Base-by-base conservation (phyloP, 2,888 invertebrate genomes). In the Polydrusus pterygomalis region DNA sequence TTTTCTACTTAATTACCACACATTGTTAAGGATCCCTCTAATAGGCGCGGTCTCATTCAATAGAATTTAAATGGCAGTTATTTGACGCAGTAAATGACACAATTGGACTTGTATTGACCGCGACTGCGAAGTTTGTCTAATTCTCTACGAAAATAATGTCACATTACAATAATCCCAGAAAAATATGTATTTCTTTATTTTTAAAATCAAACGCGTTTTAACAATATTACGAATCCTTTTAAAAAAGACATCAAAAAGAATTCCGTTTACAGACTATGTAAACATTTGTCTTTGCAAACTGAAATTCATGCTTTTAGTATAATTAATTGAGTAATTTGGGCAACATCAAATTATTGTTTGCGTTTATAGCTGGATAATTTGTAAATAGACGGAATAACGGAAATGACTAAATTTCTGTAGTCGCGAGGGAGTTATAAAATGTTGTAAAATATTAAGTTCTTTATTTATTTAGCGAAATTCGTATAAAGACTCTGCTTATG, bases 321-420 rank as follows among this genome's bases (percentile, higher is more conserved):
- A 71, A 72, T 68, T 64, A 72, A 65, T 72, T 56, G 65, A 45
- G 56, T 58, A 72, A 65, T 72, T 72, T 65, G 43, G 51, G 25
- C 17, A 65, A 20, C 72, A 58, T 65, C 34, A 64, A 54, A 40
- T 58, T 45, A 58, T 72, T 72, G 56, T 65, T 62, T 64, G 63
- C 34, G 56, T 56, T 45, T 54, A 43, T 54, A 7, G 45, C 34
- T 43, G 64, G 43, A 45, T 62, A 71, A 63, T 51, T 64, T 17
- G 51, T 18, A 51, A 20, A 18, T 51, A 47, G 47, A n/a, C 47
- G 47, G 8, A 6, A n/a, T 34, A 43, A 13, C n/a, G 15, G 17
- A 47, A 47, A 47, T 47, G 13, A 17, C 47, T 47, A 8, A 17
- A 17, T 15, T 47, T 17, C 17, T 34, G 34, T 6, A 34, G 1